A percentile compares a stretch with the other conserved stretches of the same genome.
Evolutionary conservation across 2,797 vertebrate genomes (phyloP).

Genomic region (Anguilla obscura): DNA sequence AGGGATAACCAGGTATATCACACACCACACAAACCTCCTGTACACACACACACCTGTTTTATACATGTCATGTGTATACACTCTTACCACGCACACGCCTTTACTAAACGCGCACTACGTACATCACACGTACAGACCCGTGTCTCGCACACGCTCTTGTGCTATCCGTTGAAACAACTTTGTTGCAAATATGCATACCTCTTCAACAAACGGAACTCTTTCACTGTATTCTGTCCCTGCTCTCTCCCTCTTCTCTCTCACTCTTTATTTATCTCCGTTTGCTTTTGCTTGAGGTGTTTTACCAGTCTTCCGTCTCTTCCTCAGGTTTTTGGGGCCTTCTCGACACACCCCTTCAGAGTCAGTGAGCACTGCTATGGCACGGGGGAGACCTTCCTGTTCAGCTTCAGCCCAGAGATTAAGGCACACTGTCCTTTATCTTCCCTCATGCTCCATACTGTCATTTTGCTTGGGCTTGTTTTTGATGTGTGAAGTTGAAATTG

Average conservation of each 20-base stretch:
- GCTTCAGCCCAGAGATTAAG: conserved; percentile 94
- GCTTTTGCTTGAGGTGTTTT: neutral
- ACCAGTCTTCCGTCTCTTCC: neutral
- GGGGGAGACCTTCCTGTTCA: conserved; percentile 96
- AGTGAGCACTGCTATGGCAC: conserved; percentile 97
- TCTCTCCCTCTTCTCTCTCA: neutral
- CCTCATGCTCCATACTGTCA: neutral
- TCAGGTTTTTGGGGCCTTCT: conserved; percentile 92
- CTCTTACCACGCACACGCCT: neutral
- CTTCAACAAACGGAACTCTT: neutral
- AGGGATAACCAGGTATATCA: conserved; percentile 87
- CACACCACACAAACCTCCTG: neutral
- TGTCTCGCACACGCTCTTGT: neutral
- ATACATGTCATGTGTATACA: neutral
- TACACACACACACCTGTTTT: no score
- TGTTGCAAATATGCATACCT: neutral
- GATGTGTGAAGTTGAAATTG: neutral
- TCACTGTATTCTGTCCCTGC: neutral
- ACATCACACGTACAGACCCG: neutral
- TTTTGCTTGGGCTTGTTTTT: neutral
- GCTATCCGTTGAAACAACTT: neutral
- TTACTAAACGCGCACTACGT: neutral
- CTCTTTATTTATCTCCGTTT: neutral
- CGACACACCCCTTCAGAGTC: conserved; percentile 93
- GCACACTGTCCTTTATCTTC: conserved; percentile 55